phyloP scores from a whole-genome alignment of 92 coral and sea anemone species.

The Siderastrea radians region DNA sequence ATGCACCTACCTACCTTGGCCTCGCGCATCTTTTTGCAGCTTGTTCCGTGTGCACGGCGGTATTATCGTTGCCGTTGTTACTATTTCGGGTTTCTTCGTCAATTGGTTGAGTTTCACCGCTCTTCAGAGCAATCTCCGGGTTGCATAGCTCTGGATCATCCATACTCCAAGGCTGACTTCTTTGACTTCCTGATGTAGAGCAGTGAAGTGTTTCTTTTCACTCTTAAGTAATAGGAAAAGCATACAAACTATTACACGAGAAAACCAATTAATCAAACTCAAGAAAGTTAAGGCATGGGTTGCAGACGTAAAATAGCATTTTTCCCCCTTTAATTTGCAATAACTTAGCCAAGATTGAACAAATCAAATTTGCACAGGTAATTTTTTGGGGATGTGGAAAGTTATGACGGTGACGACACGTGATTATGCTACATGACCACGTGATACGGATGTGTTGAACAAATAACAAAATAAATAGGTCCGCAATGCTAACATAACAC shows the following conservation, averaged over 20 bases:
- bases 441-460: too few species aligned
- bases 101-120: neutral
- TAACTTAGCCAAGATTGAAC: too few species aligned
- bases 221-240: neutral
- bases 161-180: neutral
- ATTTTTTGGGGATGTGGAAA: too few species aligned
- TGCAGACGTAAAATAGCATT: too few species aligned
- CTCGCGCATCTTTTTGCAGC: neutral
- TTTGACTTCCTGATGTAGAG: neutral
- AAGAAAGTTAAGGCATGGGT: too few species aligned
- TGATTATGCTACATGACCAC: too few species aligned
- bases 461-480: neutral
- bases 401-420: too few species aligned
- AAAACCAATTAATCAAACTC: too few species aligned
- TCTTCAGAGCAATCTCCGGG: slow-evolving; percentile 2
- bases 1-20: slow-evolving; percentile 1
- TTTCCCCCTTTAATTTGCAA: too few species aligned
- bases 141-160: slow-evolving; percentile 22
- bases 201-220: neutral
- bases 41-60: neutral
- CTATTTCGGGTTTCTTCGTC: neutral
- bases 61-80: neutral
- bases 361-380: too few species aligned
- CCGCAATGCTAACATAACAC: neutral
- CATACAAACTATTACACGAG: neutral